These are phyloP conservation scores for Drosophila dunni DNA, from an alignment of 1,140 invertebrate species.

Conservation along the genomic window DNA sequence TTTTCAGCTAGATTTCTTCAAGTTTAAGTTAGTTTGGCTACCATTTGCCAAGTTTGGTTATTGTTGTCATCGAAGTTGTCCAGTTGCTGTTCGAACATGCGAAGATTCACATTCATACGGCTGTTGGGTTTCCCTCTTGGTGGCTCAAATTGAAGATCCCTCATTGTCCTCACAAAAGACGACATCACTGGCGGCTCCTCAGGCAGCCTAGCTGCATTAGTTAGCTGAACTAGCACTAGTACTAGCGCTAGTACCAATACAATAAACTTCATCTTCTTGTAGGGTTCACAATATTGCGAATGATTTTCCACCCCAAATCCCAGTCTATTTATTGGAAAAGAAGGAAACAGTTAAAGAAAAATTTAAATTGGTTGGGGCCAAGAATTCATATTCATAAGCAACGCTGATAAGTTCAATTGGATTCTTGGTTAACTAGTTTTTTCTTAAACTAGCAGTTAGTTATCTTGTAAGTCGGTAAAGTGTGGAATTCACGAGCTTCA, in stretches of 20 bases:
- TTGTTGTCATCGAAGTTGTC: slow-evolving; percentile 90
- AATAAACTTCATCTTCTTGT: slow-evolving; percentile 54
- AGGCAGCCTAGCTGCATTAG: slow-evolving; percentile 23
- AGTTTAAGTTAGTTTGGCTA: slow-evolving; percentile 23
- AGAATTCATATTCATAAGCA: slow-evolving; percentile 3
- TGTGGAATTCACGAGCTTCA: neutral
- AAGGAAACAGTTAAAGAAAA: slow-evolving; percentile 2
- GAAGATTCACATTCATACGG: slow-evolving; percentile 46
- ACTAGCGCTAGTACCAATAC: slow-evolving; percentile 14
- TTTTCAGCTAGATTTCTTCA: neutral
- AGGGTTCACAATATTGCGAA: slow-evolving; percentile 50
- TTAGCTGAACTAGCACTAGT: slow-evolving; percentile 42
- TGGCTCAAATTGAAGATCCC: slow-evolving; percentile 55
- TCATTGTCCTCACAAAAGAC: slow-evolving; percentile 42
- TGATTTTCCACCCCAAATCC: slow-evolving; percentile 42
- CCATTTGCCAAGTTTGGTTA: slow-evolving; percentile 88
- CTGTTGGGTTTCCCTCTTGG: slow-evolving; percentile 21
- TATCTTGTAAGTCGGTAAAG: neutral
- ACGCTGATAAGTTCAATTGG: slow-evolving; percentile 42
- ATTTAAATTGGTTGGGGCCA: slow-evolving; percentile 23
- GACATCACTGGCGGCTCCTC: slow-evolving; percentile 4
- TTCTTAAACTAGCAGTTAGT: neutral
- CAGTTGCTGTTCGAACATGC: slow-evolving; percentile 82
- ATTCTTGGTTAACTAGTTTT: neutral
- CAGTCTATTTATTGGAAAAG: slow-evolving; percentile 62